A percentile compares a stretch with the other conserved stretches of the same genome.
Conservation (phyloP, 2,797 vertebrate genomes). For the Syngnathus rostellatus region DNA sequence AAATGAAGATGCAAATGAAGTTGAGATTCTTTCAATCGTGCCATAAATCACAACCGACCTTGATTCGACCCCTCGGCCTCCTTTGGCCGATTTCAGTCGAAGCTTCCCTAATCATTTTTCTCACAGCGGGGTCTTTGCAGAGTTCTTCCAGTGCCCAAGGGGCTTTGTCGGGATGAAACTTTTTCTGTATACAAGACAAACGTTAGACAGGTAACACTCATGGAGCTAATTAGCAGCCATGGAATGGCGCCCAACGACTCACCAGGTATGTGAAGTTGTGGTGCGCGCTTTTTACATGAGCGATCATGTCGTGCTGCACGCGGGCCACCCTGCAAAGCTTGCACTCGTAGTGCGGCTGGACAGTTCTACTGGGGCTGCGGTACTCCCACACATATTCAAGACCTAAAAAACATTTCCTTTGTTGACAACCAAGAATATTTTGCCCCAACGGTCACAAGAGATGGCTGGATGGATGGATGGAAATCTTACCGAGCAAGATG, state of each 20-base stretch:
- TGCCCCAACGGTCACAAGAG: background rate
- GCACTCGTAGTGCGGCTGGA: conserved; percentile 73
- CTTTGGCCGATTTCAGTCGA: conserved; percentile 61
- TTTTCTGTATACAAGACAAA: conserved; percentile 50
- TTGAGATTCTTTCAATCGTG: background rate
- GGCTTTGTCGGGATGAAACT: conserved; percentile 54
- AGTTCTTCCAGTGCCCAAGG: conserved; percentile 56
- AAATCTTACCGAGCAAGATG: conserved; percentile 61
- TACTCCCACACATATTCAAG: conserved; percentile 77
- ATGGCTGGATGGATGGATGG: background rate
- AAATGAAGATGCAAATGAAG: background rate
- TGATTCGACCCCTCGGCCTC: conserved; percentile 68
- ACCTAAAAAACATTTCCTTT: conserved; percentile 47
- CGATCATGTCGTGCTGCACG: conserved; percentile 67
- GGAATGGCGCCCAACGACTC: conserved; percentile 10
- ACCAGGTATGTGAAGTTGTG: conserved; percentile 72
- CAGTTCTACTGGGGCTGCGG: conserved; percentile 71
- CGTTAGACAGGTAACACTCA: too few relatives aligned
- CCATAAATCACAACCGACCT: conserved; percentile 39
- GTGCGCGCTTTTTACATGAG: conserved; percentile 72
- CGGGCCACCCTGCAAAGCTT: conserved; percentile 66
- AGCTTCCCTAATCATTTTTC: conserved; percentile 54
- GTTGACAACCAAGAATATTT: background rate
- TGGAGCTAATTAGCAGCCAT: too few relatives aligned
- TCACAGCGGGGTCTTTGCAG: conserved; percentile 52